Evolutionary conservation across 2,888 invertebrate genomes (phyloP).

Genomic region (Parnassius mnemosyne): DNA sequence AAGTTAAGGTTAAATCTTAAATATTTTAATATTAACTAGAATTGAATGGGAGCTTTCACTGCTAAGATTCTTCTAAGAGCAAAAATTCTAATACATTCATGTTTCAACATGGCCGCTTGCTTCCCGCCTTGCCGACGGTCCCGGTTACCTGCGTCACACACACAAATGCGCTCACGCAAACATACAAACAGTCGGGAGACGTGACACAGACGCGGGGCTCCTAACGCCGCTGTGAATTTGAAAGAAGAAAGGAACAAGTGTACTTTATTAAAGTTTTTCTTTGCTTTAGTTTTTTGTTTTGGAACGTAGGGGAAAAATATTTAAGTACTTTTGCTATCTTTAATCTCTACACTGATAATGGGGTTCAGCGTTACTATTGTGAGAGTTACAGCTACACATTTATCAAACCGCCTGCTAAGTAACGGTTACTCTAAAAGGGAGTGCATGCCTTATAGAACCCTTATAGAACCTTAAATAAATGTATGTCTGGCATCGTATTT

Average conservation of each 20-base stretch:
- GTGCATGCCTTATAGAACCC: no score
- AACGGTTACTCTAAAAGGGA: no score
- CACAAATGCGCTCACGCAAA: conserved; percentile 35
- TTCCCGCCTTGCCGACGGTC: conserved; percentile 63
- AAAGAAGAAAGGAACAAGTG: conserved; percentile 51
- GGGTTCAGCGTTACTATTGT: no score
- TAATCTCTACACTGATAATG: no score
- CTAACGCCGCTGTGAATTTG: conserved; percentile 51
- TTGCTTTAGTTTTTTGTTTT: no score
- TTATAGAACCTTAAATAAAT: no score
- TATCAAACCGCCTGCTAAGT: no score
- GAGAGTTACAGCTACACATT: no score
- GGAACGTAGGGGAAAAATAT: no score
- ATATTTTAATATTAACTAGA: not conserved
- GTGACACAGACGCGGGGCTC: conserved; percentile 65
- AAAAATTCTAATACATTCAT: conserved; percentile 55
- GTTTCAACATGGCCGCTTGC: conserved; percentile 53
- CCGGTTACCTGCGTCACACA: conserved; percentile 74
- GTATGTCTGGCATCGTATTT: no score
- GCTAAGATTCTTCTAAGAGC: conserved; percentile 69
- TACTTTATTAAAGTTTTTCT: conserved; percentile 17
- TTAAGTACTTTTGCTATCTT: no score
- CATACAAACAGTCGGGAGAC: conserved; percentile 45
- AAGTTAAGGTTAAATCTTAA: no score
- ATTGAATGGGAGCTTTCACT: conserved; percentile 32